A percentile compares a stretch with the other conserved stretches of the same genome.
phyloP scores from a whole-genome alignment of 92 coral and sea anemone genomes.

The Scolanthus callimorphus region DNA sequence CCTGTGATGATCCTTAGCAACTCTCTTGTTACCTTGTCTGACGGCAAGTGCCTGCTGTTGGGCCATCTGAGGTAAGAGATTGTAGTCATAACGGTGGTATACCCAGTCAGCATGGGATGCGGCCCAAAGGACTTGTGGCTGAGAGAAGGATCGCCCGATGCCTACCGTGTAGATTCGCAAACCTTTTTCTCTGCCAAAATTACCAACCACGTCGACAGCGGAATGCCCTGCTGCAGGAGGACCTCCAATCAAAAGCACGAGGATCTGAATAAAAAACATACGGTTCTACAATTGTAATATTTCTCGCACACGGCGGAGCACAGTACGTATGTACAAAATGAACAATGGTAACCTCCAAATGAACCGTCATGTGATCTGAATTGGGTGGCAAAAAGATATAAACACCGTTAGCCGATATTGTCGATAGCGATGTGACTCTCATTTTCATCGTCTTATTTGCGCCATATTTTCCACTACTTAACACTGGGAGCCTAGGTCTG shows the following conservation, averaged over 20 bases:
- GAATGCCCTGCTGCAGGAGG: constrained; percentile 36
- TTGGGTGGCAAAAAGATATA: too few species aligned
- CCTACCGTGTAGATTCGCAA: constrained; percentile 32
- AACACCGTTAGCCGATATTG: too few species aligned
- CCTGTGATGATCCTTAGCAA: too few species aligned
- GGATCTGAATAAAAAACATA: constrained; percentile 12
- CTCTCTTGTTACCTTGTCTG: constrained; percentile 29
- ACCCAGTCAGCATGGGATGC: constrained; percentile 44
- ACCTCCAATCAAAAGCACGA: constrained; percentile 40
- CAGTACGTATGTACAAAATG: too few species aligned
- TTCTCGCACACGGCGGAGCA: too few species aligned
- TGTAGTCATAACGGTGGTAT: constrained; percentile 20
- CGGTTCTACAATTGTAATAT: too few species aligned
- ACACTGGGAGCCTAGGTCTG: too few species aligned
- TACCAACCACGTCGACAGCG: constrained; percentile 27
- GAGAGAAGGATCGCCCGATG: constrained; percentile 19
- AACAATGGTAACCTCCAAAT: too few species aligned
- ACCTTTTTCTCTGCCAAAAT: constrained; percentile 26
- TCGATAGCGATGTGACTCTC: too few species aligned
- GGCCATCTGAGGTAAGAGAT: constrained; percentile 15
- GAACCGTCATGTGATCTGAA: too few species aligned
- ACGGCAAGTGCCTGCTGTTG: constrained; percentile 17
- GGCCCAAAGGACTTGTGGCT: constrained; percentile 33
- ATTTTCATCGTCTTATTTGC: too few species aligned
- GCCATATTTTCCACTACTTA: too few species aligned